These are phyloP conservation scores for Schizothorax lantsangensis DNA, from an alignment of 2,797 vertebrate species.

Conservation along the genomic window DNA sequence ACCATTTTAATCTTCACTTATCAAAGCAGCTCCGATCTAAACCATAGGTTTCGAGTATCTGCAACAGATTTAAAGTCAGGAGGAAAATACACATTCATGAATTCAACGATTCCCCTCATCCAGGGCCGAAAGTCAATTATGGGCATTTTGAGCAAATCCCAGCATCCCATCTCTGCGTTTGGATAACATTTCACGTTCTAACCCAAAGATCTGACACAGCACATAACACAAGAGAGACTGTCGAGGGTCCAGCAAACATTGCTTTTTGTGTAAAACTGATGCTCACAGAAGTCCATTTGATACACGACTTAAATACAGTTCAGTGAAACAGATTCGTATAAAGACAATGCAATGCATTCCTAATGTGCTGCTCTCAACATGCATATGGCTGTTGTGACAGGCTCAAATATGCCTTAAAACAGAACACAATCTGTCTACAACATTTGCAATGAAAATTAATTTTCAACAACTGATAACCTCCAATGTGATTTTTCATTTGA, in stretches of 20 bases:
- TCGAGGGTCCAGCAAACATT: neutral
- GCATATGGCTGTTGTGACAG: neutral
- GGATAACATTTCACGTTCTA: conserved; percentile 4
- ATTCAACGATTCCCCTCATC: neutral
- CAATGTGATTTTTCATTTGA: neutral
- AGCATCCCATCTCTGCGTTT: conserved; percentile 19
- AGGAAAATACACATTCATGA: conserved; percentile 36
- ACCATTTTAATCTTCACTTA: conserved; percentile 34
- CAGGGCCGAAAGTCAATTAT: neutral
- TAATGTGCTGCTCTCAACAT: neutral
- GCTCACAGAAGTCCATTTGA: neutral
- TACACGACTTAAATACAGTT: neutral
- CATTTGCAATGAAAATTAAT: neutral
- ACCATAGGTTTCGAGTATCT: conserved; percentile 40
- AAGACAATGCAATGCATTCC: neutral
- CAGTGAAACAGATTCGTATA: neutral
- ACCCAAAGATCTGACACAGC: conserved; percentile 3
- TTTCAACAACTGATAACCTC: too few species aligned
- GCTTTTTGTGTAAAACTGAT: neutral
- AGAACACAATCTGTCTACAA: neutral
- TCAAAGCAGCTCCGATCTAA: conserved; percentile 39
- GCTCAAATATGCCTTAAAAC: neutral
- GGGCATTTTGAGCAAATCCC: neutral
- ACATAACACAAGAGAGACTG: neutral
- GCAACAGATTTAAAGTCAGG: conserved; percentile 40